phyloP scores from a whole-genome alignment of 2,888 invertebrate species.

The Lypha dubia region DNA sequence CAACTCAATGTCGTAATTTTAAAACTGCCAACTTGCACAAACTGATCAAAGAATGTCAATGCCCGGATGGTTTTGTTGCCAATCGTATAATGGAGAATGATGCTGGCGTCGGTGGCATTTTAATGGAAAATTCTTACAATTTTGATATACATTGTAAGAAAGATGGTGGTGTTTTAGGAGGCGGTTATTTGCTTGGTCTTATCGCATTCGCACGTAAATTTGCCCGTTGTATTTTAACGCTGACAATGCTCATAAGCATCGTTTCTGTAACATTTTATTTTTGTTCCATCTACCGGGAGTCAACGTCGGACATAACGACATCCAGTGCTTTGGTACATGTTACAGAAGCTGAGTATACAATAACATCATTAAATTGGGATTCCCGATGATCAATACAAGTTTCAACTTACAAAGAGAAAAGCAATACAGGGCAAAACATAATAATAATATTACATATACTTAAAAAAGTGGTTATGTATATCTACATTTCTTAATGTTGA shows the following conservation, averaged over 20 bases:
- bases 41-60: conserved; percentile 62
- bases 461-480: background rate
- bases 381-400: conserved; percentile 3
- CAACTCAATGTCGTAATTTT: conserved; percentile 72
- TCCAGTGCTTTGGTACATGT: conserved; percentile 66
- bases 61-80: conserved; percentile 61
- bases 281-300: conserved; percentile 72
- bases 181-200: conserved; percentile 79
- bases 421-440: too few species aligned
- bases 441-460: background rate
- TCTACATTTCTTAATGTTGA: background rate
- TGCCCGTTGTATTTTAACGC: conserved; percentile 78
- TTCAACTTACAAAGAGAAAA: background rate
- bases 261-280: conserved; percentile 79
- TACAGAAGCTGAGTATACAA: conserved; percentile 65
- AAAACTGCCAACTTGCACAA: conserved; percentile 59
- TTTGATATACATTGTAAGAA: conserved; percentile 68
- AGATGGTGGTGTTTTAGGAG: conserved; percentile 78
- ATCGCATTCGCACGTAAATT: conserved; percentile 81
- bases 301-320: conserved; percentile 41
- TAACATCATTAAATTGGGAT: conserved; percentile 69
- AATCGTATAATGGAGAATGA: conserved; percentile 52
- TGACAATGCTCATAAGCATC: conserved; percentile 78
- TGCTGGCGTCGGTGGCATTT: conserved; percentile 44
- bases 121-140: conserved; percentile 73